Evolutionary conservation across 2,113 vertebrate species (phyloP).

Genomic region (Saguinus imperator): DNA sequence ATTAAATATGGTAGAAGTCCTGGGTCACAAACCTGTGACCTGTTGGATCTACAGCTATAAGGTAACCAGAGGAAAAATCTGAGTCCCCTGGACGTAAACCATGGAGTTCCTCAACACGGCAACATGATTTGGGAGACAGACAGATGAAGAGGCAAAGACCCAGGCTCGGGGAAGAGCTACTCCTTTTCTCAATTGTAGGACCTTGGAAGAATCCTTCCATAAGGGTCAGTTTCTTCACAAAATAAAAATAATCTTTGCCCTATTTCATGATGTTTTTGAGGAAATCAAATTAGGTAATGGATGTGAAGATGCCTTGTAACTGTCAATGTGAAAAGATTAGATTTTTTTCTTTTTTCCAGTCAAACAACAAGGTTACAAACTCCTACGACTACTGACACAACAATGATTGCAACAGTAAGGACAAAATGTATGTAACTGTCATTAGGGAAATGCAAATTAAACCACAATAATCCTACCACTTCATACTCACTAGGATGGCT

Average conservation of each 20-base stretch:
- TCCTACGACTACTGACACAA: not conserved
- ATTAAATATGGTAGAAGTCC: not conserved
- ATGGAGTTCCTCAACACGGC: not conserved
- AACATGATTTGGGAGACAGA: not conserved
- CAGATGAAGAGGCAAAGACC: not conserved
- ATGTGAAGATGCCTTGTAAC: not conserved
- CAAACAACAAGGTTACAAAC: not conserved
- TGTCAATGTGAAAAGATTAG: constrained; percentile 4
- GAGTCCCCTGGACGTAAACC: not conserved
- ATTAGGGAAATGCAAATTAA: not conserved
- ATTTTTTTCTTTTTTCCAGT: not conserved
- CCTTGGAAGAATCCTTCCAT: not conserved
- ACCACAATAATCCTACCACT: not conserved
- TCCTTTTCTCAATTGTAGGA: not conserved
- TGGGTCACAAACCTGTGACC: not conserved
- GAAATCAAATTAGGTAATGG: not conserved
- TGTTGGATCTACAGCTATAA: not conserved
- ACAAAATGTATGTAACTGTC: not conserved
- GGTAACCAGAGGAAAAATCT: not conserved
- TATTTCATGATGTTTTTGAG: not conserved
- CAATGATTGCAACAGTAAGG: not conserved
- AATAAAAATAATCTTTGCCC: constrained; percentile 21
- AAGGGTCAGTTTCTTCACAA: not conserved
- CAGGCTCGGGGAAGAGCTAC: not conserved
- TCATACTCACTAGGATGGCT: not conserved